phyloP scores from a whole-genome alignment of 2,113 vertebrate species.

The Colaptes auratus region DNA sequence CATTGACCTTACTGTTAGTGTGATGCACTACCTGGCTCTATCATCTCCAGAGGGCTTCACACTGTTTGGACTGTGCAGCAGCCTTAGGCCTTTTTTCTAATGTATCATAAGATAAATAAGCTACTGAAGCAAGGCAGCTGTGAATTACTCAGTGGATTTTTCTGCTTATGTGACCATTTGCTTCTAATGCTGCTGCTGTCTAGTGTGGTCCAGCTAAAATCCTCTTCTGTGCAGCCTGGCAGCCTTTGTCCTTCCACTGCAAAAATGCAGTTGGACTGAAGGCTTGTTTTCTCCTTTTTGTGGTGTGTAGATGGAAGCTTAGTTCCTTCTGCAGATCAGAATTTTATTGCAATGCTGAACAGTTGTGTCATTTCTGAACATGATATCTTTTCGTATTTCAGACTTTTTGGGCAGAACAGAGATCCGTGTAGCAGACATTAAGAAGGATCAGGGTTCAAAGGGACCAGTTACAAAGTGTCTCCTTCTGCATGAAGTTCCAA shows the following conservation, averaged over 20 bases:
- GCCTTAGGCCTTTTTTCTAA: not conserved
- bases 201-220: not conserved
- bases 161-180: not conserved
- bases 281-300: not conserved
- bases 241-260: not conserved
- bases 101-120: not conserved
- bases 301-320: not conserved
- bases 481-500: slow-evolving; percentile 97
- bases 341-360: not conserved
- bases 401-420: slow-evolving; percentile 98
- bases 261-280: not conserved
- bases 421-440: slow-evolving; percentile 97
- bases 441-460: slow-evolving; percentile 98
- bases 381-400: slow-evolving; percentile 73
- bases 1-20: fast-evolving
- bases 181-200: not conserved
- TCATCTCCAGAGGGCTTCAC: not conserved
- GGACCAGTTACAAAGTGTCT: slow-evolving; percentile 97
- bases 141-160: not conserved
- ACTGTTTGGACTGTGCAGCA: not conserved
- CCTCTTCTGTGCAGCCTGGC: not conserved
- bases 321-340: not conserved
- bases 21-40: not conserved
- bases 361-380: slow-evolving; percentile 8
- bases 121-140: not conserved